Evolutionary conservation across 2,113 vertebrate species (phyloP), one percentile per base, ranked within the genome.

Genomic region (Steatornis caripensis): DNA sequence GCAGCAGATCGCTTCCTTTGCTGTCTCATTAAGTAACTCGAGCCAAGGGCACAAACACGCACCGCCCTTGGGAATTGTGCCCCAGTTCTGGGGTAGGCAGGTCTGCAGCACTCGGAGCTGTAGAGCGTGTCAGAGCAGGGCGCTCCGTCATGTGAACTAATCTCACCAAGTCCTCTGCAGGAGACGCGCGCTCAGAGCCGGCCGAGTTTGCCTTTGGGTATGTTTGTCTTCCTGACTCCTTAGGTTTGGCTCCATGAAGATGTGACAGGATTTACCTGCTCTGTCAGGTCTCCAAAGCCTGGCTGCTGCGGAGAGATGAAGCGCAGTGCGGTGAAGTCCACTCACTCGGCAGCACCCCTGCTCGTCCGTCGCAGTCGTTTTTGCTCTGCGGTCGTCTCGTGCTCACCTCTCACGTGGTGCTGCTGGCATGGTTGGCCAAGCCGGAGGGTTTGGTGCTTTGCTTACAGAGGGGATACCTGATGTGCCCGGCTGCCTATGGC

Each of bases 301-400:
- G 4, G 41, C 45, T 75, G 84, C 77, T 14, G 45, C 12, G 0
- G 79, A 48, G 53, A 19, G 66, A 27, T 5, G 36, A 24, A 71
- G 74, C 27, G 1, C 1, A 0, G 71, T 8, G 37, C 19, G 1
- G 64, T 1, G 2, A 61, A 46, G 82, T 83, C 53, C 17, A n/a
- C 60, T 72, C 5, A 1, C 46, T 64, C 4, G 6, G 43, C 66
- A 64, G 82, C 39, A 26, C 19, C 51, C 4, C 21, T 34, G 90
- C 64, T 89, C n/a, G 0, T 37, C 62, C 78, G 55, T 74, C 88
- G 26, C 71, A 54, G 74, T 4, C 2, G 0, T 3, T 76, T 72
- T 51, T 11, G 23, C 72, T 89, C 62, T 0, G 0, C 0, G 0
- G 5, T 5, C 0, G 1, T 2, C 68, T 57, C 1, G 0, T 19